Evolutionary conservation across 2,888 invertebrate species (phyloP).

Genomic region (Sarcophaga caerulescens): DNA sequence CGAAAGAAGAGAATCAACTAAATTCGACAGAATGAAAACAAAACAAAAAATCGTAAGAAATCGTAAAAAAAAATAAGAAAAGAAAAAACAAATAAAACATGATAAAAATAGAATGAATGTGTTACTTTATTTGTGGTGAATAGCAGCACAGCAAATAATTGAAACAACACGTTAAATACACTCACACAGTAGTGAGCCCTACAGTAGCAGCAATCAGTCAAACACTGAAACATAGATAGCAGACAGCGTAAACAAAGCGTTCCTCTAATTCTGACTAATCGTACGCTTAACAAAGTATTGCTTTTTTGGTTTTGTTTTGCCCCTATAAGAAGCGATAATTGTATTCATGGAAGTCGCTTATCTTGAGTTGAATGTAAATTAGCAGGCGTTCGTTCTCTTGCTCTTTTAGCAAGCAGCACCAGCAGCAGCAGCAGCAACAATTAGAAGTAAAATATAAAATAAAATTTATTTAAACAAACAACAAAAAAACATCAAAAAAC

Average conservation of each 20-base stretch:
- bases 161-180: not conserved
- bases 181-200: not conserved
- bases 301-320: not conserved
- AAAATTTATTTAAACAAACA: not conserved
- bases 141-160: not conserved
- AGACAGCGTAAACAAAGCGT: not conserved
- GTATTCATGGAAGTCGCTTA: not conserved
- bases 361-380: not conserved
- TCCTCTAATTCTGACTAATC: not conserved
- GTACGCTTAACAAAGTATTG: too few species aligned
- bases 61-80: conserved; percentile 6
- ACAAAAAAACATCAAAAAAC: too few species aligned
- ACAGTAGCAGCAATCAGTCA: not conserved
- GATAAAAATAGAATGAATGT: conserved; percentile 19
- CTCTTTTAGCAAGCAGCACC: not conserved
- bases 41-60: not conserved
- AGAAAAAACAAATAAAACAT: conserved; percentile 4
- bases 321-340: not conserved
- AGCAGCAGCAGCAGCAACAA: not conserved
- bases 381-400: not conserved
- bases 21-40: conserved; percentile 18
- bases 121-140: conserved; percentile 1
- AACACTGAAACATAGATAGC: not conserved
- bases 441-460: not conserved
- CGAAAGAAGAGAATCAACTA: conserved; percentile 21